These are phyloP conservation scores for Pseudococcus jackbeardsleyi DNA, from an alignment of 2,888 invertebrate genomes.

Conservation along the genomic window DNA sequence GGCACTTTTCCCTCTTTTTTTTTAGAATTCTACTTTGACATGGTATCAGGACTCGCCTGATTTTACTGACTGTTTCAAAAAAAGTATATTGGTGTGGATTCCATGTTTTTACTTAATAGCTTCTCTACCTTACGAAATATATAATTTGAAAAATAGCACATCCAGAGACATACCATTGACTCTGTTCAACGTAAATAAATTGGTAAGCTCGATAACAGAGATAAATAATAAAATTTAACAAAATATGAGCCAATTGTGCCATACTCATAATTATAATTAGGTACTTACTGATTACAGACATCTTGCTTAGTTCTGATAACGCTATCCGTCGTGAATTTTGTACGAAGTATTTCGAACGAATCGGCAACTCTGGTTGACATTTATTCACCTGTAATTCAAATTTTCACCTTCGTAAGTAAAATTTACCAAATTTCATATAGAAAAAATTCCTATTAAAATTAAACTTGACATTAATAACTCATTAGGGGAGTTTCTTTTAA, in stretches of 20 bases:
- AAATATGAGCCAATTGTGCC: neutral
- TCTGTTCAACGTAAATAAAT: neutral
- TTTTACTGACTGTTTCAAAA: conserved; percentile 1
- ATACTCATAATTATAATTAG: neutral
- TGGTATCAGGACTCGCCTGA: conserved; percentile 8
- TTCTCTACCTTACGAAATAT: conserved; percentile 13
- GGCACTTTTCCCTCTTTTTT: neutral
- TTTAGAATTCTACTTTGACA: conserved; percentile 7
- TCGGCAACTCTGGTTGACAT: neutral
- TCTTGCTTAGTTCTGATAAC: neutral
- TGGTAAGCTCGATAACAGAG: neutral
- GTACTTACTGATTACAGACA: neutral
- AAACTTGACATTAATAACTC: no score
- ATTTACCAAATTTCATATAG: neutral
- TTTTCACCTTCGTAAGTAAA: conserved; percentile 40
- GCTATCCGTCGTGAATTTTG: neutral
- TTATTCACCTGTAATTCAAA: conserved; percentile 40
- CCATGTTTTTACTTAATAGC: neutral
- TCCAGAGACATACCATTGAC: conserved; percentile 15
- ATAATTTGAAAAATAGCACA: conserved; percentile 5
- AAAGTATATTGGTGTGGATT: conserved; percentile 8
- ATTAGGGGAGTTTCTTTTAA: neutral
- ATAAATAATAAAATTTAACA: neutral
- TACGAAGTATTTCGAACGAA: neutral
- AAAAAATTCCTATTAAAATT: no score